Evolutionary conservation across 2,888 invertebrate genomes (phyloP).

Genomic region (Drosophila mercatorum): DNA sequence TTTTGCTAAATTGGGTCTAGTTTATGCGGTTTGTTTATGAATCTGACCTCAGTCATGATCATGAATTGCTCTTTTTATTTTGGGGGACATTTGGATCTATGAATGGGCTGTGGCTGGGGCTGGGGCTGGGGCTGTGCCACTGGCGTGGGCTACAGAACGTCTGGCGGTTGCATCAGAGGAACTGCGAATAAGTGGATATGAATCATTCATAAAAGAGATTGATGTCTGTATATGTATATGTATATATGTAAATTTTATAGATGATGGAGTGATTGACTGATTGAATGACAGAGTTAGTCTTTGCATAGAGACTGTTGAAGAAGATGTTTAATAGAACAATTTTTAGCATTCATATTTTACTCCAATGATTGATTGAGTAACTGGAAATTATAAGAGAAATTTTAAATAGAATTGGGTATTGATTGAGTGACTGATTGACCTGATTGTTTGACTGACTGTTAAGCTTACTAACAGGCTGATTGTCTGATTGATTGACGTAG

Average conservation of each 20-base stretch:
- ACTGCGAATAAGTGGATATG: not conserved
- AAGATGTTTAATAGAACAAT: not conserved
- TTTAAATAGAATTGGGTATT: not conserved
- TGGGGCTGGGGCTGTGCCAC: conserved; percentile 34
- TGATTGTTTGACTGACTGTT: not conserved
- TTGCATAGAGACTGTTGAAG: not conserved
- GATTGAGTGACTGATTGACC: not conserved
- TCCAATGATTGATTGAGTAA: too few species aligned
- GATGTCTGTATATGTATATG: too few species aligned
- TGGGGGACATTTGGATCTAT: conserved; percentile 50
- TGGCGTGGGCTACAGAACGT: conserved; percentile 13
- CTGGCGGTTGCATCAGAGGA: conserved; percentile 3
- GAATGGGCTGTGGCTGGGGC: conserved; percentile 45
- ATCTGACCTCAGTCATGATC: conserved; percentile 80
- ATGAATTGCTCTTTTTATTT: conserved; percentile 57
- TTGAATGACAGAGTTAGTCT: not conserved
- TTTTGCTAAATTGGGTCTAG: conserved; percentile 74
- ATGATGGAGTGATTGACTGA: not conserved
- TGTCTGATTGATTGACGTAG: not conserved
- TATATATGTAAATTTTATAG: not conserved
- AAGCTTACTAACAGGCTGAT: not conserved
- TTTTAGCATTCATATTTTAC: not conserved
- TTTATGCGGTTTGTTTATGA: conserved; percentile 73
- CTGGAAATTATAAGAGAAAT: too few species aligned
- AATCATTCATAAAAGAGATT: not conserved